A percentile compares a stretch with the other conserved stretches of the same genome.
These are phyloP conservation scores for Escarpia spicata DNA, from an alignment of 2,888 invertebrate genomes.

Conservation along the genomic window DNA sequence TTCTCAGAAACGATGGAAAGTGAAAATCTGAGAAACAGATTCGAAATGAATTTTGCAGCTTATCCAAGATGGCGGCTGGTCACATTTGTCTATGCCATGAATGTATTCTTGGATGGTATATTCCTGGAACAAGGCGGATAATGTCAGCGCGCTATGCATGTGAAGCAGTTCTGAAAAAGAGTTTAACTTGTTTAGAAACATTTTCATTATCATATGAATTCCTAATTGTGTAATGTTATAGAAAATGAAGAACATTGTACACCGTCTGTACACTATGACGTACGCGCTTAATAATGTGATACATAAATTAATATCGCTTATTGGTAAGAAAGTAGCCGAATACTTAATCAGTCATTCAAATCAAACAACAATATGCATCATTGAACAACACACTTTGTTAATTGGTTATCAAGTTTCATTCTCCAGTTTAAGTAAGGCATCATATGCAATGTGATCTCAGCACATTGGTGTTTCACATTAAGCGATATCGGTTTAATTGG, in stretches of 20 bases:
- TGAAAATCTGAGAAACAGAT: not conserved
- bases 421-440: not conserved
- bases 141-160: not conserved
- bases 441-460: not conserved
- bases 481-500: too few relatives aligned
- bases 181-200: not conserved
- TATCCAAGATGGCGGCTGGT: not conserved
- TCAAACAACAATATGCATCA: not conserved
- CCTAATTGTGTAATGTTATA: not conserved
- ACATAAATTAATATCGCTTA: not conserved
- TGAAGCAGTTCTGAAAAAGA: not conserved
- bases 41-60: not conserved
- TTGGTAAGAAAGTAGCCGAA: not conserved
- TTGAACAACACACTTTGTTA: not conserved
- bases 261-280: not conserved
- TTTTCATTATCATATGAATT: not conserved
- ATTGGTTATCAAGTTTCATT: not conserved
- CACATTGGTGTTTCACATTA: not conserved
- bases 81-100: not conserved
- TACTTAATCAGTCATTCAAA: not conserved
- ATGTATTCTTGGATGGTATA: slow-evolving; percentile 7
- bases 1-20: not conserved
- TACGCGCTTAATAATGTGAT: not conserved
- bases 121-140: not conserved
- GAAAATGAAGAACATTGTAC: not conserved